Conservation (phyloP, 2,888 invertebrate genomes). For the Epinotia ramella region DNA sequence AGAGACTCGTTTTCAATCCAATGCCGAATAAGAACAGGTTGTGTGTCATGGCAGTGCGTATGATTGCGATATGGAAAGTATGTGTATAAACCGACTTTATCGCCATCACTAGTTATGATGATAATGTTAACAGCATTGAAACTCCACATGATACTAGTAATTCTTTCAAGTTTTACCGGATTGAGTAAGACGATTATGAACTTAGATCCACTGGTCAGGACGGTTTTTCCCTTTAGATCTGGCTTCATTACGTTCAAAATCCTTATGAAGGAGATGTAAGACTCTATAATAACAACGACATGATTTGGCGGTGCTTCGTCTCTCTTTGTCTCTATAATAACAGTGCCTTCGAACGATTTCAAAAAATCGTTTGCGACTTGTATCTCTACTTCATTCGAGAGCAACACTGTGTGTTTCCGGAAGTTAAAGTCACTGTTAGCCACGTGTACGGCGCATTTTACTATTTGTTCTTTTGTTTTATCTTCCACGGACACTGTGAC, state of each 20-base stretch:
- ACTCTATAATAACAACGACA: conserved; percentile 64
- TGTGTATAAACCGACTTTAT: conserved; percentile 59
- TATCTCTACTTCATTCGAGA: conserved; percentile 62
- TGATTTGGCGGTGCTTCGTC: conserved; percentile 60
- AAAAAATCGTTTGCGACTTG: conserved; percentile 59
- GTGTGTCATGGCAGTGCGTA: conserved; percentile 64
- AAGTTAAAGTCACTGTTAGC: conserved; percentile 65
- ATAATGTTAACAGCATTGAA: conserved; percentile 64
- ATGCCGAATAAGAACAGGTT: conserved; percentile 59
- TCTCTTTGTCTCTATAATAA: conserved; percentile 61
- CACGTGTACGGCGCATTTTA: conserved; percentile 60
- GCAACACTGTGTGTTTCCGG: conserved; percentile 58
- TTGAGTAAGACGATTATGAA: conserved; percentile 63
- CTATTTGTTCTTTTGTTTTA: conserved; percentile 51
- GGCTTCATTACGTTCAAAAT: conserved; percentile 61
- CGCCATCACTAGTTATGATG: conserved; percentile 56
- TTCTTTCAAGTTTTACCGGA: conserved; percentile 59
- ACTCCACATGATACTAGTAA: conserved; percentile 65
- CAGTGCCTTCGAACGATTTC: conserved; percentile 61
- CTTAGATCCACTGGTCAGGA: conserved; percentile 63
- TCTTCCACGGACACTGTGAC: conserved; percentile 38
- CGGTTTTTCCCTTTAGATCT: conserved; percentile 65
- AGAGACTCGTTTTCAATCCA: conserved; percentile 54
- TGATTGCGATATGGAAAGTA: conserved; percentile 68
- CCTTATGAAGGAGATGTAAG: conserved; percentile 62